Evolutionary conservation across 2,113 vertebrate species (phyloP).

Genomic region (Etheostoma cragini): DNA sequence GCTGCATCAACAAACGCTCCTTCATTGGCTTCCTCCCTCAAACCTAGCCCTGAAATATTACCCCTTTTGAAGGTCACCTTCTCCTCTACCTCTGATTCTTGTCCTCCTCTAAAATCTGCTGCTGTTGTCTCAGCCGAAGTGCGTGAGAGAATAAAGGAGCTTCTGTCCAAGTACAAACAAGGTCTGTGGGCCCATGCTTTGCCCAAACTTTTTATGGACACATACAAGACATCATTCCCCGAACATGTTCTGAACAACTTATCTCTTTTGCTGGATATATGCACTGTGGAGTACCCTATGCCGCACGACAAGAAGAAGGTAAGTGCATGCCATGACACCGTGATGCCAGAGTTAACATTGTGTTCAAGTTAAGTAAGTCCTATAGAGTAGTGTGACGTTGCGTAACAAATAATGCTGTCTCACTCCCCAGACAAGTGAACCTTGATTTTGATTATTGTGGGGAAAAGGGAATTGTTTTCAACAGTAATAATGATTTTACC

Average conservation of each 20-base stretch:
- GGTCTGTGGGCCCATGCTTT: slow-evolving; percentile 93
- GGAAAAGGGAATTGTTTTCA: not conserved
- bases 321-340: not conserved
- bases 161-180: slow-evolving; percentile 87
- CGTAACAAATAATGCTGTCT: not conserved
- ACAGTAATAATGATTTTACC: not conserved
- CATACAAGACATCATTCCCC: slow-evolving; percentile 88
- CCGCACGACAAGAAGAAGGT: slow-evolving; percentile 85
- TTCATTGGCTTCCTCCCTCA: not conserved
- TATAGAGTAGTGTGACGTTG: not conserved
- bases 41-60: slow-evolving; percentile 11
- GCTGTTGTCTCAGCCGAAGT: slow-evolving; percentile 71
- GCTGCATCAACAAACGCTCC: not conserved
- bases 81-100: slow-evolving; percentile 13
- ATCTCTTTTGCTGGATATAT: slow-evolving; percentile 86
- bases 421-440: not conserved
- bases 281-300: slow-evolving; percentile 87
- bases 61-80: slow-evolving; percentile 30
- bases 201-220: slow-evolving; percentile 90
- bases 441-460: not conserved
- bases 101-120: slow-evolving; percentile 1
- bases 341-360: not conserved
- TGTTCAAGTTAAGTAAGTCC: not conserved
- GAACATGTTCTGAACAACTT: slow-evolving; percentile 86
- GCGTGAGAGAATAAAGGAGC: slow-evolving; percentile 85